Base-by-base conservation (phyloP, 2,113 vertebrate species). In the Mormyrus lacerda region DNA sequence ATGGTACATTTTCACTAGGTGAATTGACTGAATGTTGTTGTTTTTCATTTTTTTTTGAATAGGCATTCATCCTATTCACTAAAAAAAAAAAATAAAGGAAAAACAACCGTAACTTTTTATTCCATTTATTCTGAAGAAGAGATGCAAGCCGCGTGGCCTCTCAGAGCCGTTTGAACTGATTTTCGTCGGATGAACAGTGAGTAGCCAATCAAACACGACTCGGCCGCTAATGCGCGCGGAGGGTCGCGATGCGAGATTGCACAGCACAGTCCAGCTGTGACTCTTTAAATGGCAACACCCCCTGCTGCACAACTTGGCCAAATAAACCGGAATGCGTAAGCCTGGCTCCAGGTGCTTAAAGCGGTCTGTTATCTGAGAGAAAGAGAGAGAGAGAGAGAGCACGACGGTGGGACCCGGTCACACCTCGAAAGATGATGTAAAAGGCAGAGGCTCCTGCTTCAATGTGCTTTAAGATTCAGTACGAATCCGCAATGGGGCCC, bases 241-340 rank as follows among this genome's bases (percentile, higher is more conserved):
- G 91, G 76, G 82, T 89, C 39, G 88, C 73, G 73, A 90, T 27
- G 90, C 88, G 51, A 79, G 47, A 73, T 88, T 24, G 83, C 87
- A 47, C 73, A 35, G 89, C 84, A 90, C 85, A 48, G 85, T 85
- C 91, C 91, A 85, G 87, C 90, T 92, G 92, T 90, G 91, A 93
- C 90, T 91, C 27, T 91, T 90, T 89, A 90, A 91, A 92, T 91
- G 92, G 90, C 89, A 61, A 85, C 89, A 89, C 89, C 92, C 92
- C 91, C 91, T 88, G 91, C 91, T 91, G 92, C 76, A 92, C 82
- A 31, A 50, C 89, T 90, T 87, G 50, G 91, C 91, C 91, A 92
- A 88, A 91, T 89, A 91, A 89, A 85, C 24, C 89, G 91, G 89
- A 91, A 50, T 89, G 88, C 85, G 2, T 31, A 24, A 61, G 51